Conservation (phyloP, 1,140 invertebrate species). For the Araneus ventricosus region DNA sequence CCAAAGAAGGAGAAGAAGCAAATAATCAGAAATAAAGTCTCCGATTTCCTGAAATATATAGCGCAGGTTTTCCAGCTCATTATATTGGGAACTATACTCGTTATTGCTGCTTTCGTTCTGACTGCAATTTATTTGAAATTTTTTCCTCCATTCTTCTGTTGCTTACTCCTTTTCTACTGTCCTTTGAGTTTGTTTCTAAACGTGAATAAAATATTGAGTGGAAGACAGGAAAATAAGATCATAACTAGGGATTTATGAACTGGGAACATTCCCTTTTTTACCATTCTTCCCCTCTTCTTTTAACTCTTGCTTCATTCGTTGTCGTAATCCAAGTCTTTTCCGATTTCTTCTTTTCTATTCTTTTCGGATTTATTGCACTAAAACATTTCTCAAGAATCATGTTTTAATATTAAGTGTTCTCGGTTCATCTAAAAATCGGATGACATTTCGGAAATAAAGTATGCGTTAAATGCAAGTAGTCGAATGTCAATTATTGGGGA, state of each 20-base stretch:
- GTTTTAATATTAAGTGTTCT: constrained; percentile 7
- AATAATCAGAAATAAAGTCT: constrained; percentile 38
- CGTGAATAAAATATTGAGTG: constrained; percentile 65
- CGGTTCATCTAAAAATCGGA: not conserved
- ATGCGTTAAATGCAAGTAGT: not conserved
- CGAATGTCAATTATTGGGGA: constrained; percentile 7
- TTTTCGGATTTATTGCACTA: constrained; percentile 18
- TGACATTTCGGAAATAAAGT: constrained; percentile 19
- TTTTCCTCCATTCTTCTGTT: not conserved
- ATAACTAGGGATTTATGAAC: constrained; percentile 28
- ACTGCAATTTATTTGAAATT: not conserved
- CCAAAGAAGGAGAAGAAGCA: constrained; percentile 9
- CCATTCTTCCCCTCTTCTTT: not conserved
- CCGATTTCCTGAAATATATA: not conserved
- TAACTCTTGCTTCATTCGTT: not conserved
- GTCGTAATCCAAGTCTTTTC: constrained; percentile 2
- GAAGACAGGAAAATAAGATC: not conserved
- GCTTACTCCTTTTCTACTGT: not conserved
- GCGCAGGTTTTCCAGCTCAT: constrained; percentile 53
- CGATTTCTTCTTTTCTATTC: not conserved
- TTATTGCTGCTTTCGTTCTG: constrained; percentile 17
- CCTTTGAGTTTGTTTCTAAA: constrained; percentile 53
- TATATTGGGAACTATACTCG: constrained; percentile 34
- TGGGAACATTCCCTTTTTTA: not conserved
- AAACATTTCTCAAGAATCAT: constrained; percentile 12